Evolutionary conservation across 2,797 vertebrate genomes (phyloP).

Genomic region (Anguilla marmorata): DNA sequence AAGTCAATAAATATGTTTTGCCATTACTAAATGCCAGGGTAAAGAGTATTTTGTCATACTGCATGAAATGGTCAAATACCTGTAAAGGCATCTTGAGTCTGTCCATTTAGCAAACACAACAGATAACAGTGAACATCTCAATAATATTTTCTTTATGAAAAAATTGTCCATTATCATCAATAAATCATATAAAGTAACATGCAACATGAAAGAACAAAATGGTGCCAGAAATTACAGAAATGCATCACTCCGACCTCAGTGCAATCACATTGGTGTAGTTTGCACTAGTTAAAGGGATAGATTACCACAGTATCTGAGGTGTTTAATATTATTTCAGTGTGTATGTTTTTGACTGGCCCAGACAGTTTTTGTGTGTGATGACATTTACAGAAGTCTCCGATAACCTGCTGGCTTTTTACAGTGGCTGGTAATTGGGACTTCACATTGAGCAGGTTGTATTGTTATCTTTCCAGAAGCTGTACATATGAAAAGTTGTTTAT

Average conservation of each 20-base stretch:
- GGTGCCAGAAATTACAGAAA: too few relatives aligned
- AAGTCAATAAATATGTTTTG: not conserved
- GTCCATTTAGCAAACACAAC: not conserved
- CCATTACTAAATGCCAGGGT: not conserved
- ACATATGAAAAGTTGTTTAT: too few relatives aligned
- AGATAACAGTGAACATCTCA: not conserved
- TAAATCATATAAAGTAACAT: too few relatives aligned
- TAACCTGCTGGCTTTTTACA: not conserved
- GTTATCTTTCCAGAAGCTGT: too few relatives aligned
- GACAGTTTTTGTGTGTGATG: not conserved
- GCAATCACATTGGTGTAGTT: too few relatives aligned
- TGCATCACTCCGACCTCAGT: too few relatives aligned
- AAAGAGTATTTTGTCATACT: not conserved
- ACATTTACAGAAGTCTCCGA: not conserved
- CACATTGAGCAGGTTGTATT: too few relatives aligned
- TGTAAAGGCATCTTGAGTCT: not conserved
- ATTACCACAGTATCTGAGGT: too few relatives aligned
- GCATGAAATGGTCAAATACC: not conserved
- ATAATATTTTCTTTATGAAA: not conserved
- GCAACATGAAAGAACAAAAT: too few relatives aligned
- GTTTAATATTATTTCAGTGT: not conserved
- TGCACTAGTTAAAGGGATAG: too few relatives aligned
- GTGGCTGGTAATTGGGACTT: not conserved
- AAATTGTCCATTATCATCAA: too few relatives aligned
- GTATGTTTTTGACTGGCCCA: not conserved